Conservation (phyloP, 1,140 invertebrate species). For the Megalonaias nervosa region DNA sequence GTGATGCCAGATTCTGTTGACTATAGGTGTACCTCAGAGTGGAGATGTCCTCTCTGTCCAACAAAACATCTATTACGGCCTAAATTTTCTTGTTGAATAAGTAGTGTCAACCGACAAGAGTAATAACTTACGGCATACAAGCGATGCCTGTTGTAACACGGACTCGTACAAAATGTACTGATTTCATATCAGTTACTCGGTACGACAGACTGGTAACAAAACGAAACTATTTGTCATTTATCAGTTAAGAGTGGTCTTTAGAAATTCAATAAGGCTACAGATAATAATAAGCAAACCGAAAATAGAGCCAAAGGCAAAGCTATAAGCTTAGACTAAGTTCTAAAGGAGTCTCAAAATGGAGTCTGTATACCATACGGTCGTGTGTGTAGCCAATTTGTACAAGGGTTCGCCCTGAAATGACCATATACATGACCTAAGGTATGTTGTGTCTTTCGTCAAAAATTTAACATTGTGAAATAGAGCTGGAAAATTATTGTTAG, state of each 20-base stretch:
- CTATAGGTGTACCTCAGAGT: too few species aligned
- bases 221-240: conserved; percentile 5
- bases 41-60: too few species aligned
- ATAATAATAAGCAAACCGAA: background rate
- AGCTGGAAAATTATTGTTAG: background rate
- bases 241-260: background rate
- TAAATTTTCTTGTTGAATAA: too few species aligned
- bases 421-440: background rate
- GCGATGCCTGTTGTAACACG: too few species aligned
- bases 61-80: too few species aligned
- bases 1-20: too few species aligned
- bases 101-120: too few species aligned
- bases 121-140: too few species aligned
- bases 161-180: conserved; percentile 5
- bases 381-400: too few species aligned
- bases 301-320: background rate
- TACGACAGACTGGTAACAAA: conserved; percentile 3
- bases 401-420: conserved; percentile 8
- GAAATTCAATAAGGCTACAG: background rate
- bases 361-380: too few species aligned
- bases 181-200: background rate
- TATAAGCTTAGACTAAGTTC: background rate
- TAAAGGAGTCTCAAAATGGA: conserved; percentile 15
- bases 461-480: too few species aligned
- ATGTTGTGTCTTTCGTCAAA: too few species aligned